Evolutionary conservation across 2,113 vertebrate species (phyloP), one percentile per base, ranked within the genome.

Genomic region (Stegostoma tigrinum): DNA sequence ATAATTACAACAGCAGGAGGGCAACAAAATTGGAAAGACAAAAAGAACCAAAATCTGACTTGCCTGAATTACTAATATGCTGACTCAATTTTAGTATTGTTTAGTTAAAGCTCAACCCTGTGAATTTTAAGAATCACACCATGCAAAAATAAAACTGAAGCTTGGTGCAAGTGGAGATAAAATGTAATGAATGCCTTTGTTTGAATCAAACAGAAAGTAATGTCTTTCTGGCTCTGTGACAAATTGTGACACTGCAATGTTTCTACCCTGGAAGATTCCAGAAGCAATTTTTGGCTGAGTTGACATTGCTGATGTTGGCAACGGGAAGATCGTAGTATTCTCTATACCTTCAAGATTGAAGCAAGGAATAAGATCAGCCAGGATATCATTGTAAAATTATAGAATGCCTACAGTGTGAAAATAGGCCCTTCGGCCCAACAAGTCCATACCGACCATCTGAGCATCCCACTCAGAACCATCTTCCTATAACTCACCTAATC

Each of bases 1-100:
- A 91, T 91, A 91, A 91, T 91, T 91, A 91, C 55, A 64, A 64
- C 87, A 91, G 87, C 87, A 91, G 87, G 87, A 61, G 87, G 30
- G 87, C 27, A 52, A 91, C 87, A 91, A 91, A 91, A 91, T 91
- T 64, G 30, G 34, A 91, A 61, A 64, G 55, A 17, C 52, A 91
- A 34, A 61, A 89, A 64, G n/a, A 64, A 91, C 17, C 87, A 91
- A 91, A 64, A 30, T n/a, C n/a, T 64, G 64, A 91, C 87, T 61
- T 91, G 87, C 87, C 55, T 91, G 87, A 91, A 91, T 91, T 91
- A 91, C 87, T 91, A n/a, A 91, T 91, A 55, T 21, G 52, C 30
- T 64, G 87, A 30, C 30, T 91, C 87, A 61, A 64, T 91, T 83
- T 91, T 61, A 64, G 5, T 91, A 5, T 64, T 91, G 55, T 52